phyloP scores from a whole-genome alignment of 23 tunicate genomes.

The Ascidia mentula region DNA sequence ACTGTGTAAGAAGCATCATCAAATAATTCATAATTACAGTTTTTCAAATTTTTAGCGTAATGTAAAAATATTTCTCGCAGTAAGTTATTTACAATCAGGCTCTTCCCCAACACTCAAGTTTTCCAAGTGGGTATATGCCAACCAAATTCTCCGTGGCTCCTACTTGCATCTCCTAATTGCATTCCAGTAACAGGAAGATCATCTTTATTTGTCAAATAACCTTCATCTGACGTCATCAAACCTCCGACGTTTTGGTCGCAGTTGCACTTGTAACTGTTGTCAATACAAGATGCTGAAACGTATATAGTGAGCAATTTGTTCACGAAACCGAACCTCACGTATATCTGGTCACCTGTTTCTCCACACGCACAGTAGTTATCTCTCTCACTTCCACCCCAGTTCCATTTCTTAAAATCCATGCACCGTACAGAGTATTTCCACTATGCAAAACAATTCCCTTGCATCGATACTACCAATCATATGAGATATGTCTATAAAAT shows the following conservation, averaged over 20 bases:
- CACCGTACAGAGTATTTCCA: not conserved
- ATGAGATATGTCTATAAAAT: too few relatives aligned
- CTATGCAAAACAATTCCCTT: not conserved
- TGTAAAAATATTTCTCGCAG: too few relatives aligned
- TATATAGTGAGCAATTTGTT: too few relatives aligned
- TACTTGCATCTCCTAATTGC: not conserved
- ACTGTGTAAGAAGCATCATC: too few relatives aligned
- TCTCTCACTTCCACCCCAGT: not conserved
- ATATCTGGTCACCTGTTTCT: slow-evolving; percentile 1
- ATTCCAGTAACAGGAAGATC: not conserved
- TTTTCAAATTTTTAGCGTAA: too few relatives aligned
- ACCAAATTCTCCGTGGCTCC: not conserved
- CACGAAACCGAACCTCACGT: too few relatives aligned
- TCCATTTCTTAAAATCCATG: not conserved
- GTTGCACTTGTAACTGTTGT: not conserved
- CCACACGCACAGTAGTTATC: not conserved
- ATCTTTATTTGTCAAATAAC: not conserved
- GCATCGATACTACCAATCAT: not conserved
- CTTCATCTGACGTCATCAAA: not conserved
- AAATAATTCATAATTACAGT: too few relatives aligned
- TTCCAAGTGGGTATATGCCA: not conserved
- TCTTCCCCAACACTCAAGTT: not conserved
- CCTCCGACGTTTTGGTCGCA: not conserved
- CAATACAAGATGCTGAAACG: not conserved
- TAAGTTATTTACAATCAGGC: too few relatives aligned